Evolutionary conservation across 2,797 vertebrate species (phyloP).

Genomic region (Sciurus vulgaris): DNA sequence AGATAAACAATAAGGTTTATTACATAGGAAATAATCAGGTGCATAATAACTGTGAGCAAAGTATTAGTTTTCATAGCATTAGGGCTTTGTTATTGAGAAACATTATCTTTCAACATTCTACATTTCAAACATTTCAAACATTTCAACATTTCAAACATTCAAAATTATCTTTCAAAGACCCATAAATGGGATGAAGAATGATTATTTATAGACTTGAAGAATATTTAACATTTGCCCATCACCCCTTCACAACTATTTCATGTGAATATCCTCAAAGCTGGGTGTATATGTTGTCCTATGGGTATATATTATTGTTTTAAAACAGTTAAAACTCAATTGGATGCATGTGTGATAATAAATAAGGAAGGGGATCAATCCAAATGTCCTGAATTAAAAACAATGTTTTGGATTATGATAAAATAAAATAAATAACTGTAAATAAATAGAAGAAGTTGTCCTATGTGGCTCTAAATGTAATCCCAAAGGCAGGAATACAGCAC

Average conservation of each 20-base stretch:
- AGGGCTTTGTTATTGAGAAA: slow-evolving; percentile 18
- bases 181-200: neutral
- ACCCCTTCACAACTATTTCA: neutral
- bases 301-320: neutral
- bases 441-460: neutral
- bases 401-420: neutral
- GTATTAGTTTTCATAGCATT: neutral
- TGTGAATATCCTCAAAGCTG: slow-evolving; percentile 11
- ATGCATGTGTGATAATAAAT: neutral
- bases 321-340: slow-evolving; percentile 15
- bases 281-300: neutral
- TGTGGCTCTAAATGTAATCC: slow-evolving; percentile 1
- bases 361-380: neutral
- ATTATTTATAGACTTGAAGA: neutral
- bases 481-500: slow-evolving; percentile 6
- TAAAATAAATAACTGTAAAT: neutral
- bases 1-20: neutral
- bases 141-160: neutral
- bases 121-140: no score
- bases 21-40: neutral
- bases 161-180: slow-evolving; percentile 21
- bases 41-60: neutral
- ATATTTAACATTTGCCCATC: slow-evolving; percentile 23
- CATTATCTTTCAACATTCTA: no score
- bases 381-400: slow-evolving; percentile 45